Conservation (phyloP, 2,113 vertebrate genomes). For the Atlantisia rogersi region DNA sequence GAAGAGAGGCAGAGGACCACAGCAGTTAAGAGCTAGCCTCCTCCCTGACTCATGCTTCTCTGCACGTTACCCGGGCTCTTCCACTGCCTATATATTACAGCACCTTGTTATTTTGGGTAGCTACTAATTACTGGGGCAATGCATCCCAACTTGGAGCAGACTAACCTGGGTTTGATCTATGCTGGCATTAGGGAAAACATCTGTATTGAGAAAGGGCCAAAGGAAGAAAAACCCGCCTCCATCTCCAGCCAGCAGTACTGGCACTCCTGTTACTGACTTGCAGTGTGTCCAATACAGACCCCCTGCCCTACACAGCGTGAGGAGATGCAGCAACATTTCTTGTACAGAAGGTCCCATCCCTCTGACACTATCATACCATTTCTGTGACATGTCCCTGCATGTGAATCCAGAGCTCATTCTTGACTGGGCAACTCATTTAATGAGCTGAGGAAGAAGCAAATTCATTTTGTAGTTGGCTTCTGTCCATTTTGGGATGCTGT, state of each 20-base stretch:
- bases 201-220: not conserved
- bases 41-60: not conserved
- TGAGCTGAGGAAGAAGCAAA: constrained; percentile 4
- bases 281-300: not conserved
- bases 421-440: not conserved
- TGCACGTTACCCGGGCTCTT: not conserved
- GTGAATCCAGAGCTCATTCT: not conserved
- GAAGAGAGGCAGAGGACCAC: not conserved
- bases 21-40: not conserved
- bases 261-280: not conserved
- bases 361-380: not conserved
- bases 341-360: not conserved
- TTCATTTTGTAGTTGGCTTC: not conserved
- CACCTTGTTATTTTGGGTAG: not conserved
- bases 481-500: not conserved
- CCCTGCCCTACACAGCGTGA: not conserved
- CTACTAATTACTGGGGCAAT: not conserved
- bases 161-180: not conserved
- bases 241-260: not conserved
- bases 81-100: not conserved
- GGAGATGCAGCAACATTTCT: not conserved
- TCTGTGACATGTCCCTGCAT: accelerated
- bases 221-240: not conserved
- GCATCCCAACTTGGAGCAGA: not conserved
- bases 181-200: not conserved